Evolutionary conservation across 2,888 invertebrate genomes (phyloP).

Genomic region (Pharmacophagus antenor): DNA sequence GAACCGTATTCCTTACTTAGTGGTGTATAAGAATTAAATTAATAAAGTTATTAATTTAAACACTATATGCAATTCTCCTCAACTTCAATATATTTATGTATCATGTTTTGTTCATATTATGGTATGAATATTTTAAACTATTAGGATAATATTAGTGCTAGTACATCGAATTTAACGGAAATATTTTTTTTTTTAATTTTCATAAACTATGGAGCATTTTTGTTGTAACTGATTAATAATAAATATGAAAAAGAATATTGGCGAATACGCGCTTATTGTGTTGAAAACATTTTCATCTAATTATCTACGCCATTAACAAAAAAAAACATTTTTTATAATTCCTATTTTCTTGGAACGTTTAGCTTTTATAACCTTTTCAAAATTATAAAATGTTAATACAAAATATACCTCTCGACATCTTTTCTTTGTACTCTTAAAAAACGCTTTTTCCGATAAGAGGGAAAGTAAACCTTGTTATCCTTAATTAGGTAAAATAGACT

Average conservation of each 20-base stretch:
- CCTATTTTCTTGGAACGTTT: background rate
- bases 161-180: too few species aligned
- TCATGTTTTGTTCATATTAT: too few species aligned
- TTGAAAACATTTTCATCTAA: background rate
- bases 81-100: too few species aligned
- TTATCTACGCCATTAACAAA: background rate
- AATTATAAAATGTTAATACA: background rate
- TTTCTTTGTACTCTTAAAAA: background rate
- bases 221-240: too few species aligned
- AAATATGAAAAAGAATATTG: too few species aligned
- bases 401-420: background rate
- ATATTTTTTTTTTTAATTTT: too few species aligned
- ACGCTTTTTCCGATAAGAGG: background rate
- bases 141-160: too few species aligned
- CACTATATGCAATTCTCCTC: background rate
- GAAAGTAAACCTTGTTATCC: background rate
- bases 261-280: too few species aligned
- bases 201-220: too few species aligned
- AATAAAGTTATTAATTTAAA: background rate
- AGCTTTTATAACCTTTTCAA: background rate
- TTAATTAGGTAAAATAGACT: slow-evolving; percentile 5
- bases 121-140: too few species aligned
- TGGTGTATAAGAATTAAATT: background rate
- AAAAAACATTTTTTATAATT: background rate
- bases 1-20: background rate